A percentile compares a stretch with the other conserved stretches of the same genome.
Conservation (phyloP, 2,113 vertebrate genomes). For the Benitochromis conjunctus region DNA sequence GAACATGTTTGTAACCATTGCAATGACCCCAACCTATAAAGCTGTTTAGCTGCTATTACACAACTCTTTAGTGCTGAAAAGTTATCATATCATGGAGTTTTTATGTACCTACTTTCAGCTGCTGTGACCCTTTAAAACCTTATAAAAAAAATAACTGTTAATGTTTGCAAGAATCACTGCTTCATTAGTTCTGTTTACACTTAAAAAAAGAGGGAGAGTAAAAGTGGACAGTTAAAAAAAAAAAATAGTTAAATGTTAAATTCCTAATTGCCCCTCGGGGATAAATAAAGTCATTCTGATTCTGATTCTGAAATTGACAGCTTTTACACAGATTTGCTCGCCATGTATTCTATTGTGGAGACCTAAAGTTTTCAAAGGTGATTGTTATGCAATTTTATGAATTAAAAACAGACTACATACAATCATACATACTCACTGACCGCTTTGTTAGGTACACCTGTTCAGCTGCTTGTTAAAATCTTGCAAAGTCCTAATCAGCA, state of each 20-base stretch:
- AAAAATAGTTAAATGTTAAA: not conserved
- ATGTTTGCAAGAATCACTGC: not conserved
- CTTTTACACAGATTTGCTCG: not conserved
- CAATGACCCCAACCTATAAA: slow-evolving; percentile 18
- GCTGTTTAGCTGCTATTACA: not conserved
- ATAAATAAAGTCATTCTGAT: too few relatives aligned
- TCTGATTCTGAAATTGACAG: too few relatives aligned
- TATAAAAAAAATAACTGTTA: too few relatives aligned
- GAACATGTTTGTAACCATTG: slow-evolving; percentile 6
- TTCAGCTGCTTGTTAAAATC: not conserved
- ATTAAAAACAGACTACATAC: not conserved
- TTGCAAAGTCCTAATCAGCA: not conserved
- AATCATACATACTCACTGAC: not conserved
- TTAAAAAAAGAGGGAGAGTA: not conserved
- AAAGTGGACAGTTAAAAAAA: not conserved
- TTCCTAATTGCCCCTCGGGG: too few relatives aligned
- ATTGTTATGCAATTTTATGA: not conserved
- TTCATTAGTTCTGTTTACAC: not conserved
- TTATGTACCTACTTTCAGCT: not conserved
- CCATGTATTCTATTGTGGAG: not conserved
- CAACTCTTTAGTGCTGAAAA: not conserved
- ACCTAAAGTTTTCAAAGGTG: not conserved
- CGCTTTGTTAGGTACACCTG: not conserved
- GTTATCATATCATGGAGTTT: not conserved
- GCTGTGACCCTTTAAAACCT: not conserved